Percentiles rank a stretch among this genome's conserved stretches.
These are phyloP conservation scores for Minunthozetes semirufus DNA, from an alignment of 2,888 invertebrate genomes.

Conservation along the genomic window DNA sequence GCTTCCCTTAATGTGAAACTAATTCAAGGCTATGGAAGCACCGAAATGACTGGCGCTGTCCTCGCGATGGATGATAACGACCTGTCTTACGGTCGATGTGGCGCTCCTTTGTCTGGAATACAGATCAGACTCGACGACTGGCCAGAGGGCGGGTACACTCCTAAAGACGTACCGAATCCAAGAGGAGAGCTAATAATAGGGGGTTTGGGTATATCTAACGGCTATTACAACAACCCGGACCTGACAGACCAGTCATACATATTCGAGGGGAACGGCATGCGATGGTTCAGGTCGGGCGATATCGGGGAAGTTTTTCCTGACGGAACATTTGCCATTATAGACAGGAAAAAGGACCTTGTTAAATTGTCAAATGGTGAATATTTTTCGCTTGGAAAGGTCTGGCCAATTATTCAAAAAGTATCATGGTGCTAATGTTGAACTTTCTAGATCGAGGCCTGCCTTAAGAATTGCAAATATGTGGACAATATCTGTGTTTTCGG, in stretches of 20 bases:
- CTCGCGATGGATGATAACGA: constrained; percentile 52
- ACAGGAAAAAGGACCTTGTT: constrained; percentile 69
- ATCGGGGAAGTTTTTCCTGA: constrained; percentile 88
- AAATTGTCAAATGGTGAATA: constrained; percentile 98
- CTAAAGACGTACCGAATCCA: constrained; percentile 75
- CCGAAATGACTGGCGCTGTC: constrained; percentile 83
- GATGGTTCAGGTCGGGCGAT: constrained; percentile 97
- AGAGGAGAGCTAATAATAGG: constrained; percentile 77
- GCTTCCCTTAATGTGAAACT: constrained; percentile 83
- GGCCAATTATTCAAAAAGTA: not conserved
- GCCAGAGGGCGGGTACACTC: constrained; percentile 86
- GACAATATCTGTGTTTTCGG: constrained; percentile 98
- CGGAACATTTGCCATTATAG: constrained; percentile 87
- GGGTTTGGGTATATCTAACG: constrained; percentile 85
- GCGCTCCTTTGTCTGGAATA: constrained; percentile 74
- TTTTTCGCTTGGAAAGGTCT: constrained; percentile 77
- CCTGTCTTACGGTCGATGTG: constrained; percentile 74
- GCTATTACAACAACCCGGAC: constrained; percentile 72
- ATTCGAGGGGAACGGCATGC: constrained; percentile 62
- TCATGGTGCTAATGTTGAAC: not conserved
- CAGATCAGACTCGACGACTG: constrained; percentile 81
- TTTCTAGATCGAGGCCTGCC: constrained; percentile 63
- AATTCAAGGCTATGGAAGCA: constrained; percentile 90
- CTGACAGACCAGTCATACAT: constrained; percentile 62
- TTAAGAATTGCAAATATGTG: constrained; percentile 86